A percentile compares a stretch with the other conserved stretches of the same genome.
Conservation (phyloP, 2,113 vertebrate genomes). For the Dasyornis broadbenti region DNA sequence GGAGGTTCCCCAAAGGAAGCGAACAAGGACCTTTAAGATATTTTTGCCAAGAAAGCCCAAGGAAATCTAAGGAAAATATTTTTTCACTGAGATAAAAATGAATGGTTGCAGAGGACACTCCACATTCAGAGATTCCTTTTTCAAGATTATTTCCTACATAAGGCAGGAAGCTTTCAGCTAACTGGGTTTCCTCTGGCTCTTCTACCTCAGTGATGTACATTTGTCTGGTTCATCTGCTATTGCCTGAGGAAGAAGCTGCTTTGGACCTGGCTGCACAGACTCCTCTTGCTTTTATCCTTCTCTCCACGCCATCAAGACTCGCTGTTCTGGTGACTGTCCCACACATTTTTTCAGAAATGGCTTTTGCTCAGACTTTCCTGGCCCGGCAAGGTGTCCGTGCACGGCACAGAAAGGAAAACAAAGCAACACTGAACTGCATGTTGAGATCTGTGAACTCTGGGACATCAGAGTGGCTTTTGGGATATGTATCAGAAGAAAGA, state of each 20-base stretch:
- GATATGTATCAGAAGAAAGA: neutral
- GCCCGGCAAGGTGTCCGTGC: neutral
- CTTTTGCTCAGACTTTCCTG: neutral
- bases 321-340: neutral
- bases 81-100: neutral
- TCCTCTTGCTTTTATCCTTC: neutral
- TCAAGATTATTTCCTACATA: neutral
- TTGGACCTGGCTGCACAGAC: neutral
- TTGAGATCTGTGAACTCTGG: neutral
- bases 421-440: rapidly evolving
- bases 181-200: neutral
- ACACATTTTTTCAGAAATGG: neutral
- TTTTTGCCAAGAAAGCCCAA: neutral
- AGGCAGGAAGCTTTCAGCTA: neutral
- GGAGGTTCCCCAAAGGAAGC: neutral
- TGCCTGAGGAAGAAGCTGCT: neutral
- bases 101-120: neutral
- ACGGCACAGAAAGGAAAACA: neutral
- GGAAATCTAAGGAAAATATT: neutral
- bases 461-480: neutral
- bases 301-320: neutral
- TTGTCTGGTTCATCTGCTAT: neutral
- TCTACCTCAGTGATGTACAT: neutral
- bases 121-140: neutral
- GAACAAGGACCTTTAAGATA: rapidly evolving